A percentile compares a stretch with the other conserved stretches of the same genome.
phyloP scores from a whole-genome alignment of 2,797 vertebrate species.

The Cottoperca gobio region DNA sequence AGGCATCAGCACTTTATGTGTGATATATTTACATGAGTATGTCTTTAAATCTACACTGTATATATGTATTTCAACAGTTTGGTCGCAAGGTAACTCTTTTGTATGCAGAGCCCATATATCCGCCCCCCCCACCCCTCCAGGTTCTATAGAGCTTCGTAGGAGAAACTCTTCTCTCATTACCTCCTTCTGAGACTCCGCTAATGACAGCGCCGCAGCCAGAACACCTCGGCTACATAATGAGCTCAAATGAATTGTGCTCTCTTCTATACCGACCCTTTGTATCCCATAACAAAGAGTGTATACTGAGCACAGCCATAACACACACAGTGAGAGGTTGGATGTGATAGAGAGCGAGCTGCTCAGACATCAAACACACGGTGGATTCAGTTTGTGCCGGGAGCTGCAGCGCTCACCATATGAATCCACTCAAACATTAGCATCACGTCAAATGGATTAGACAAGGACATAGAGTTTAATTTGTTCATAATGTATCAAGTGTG shows the following conservation, averaged over 20 bases:
- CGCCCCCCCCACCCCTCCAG: neutral
- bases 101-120: neutral
- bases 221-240: constrained; percentile 41
- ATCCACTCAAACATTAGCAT: constrained; percentile 12
- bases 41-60: neutral
- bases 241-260: constrained; percentile 36
- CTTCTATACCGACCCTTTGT: constrained; percentile 38
- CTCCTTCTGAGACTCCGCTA: constrained; percentile 25
- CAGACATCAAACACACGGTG: constrained; percentile 29
- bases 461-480: neutral
- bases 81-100: neutral
- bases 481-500: constrained; percentile 7
- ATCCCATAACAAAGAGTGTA: constrained; percentile 29
- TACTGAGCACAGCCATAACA: constrained; percentile 13
- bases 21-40: neutral
- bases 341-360: constrained; percentile 22
- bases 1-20: neutral
- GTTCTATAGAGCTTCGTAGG: neutral
- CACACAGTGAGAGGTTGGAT: constrained; percentile 7
- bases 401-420: neutral
- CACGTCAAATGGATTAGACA: constrained; percentile 15
- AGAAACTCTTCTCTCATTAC: constrained; percentile 32
- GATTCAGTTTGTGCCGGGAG: constrained; percentile 1
- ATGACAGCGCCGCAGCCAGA: constrained; percentile 16
- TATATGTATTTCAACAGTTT: neutral